Evolutionary conservation across 1,140 invertebrate species (phyloP).

Genomic region (Mactra quadrangularis): DNA sequence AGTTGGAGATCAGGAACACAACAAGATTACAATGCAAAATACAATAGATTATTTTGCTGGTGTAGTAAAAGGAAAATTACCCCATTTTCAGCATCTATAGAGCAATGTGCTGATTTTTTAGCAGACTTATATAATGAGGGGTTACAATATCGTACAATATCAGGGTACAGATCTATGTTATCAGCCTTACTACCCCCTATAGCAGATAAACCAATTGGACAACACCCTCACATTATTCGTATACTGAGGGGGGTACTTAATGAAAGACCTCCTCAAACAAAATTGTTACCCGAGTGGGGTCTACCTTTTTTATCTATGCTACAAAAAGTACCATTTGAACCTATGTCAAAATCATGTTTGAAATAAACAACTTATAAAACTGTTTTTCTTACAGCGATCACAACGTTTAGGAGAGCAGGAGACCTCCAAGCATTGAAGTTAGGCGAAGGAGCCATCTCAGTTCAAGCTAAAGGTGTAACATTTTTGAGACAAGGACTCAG

Average conservation of each 20-base stretch:
- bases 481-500: too few relatives aligned
- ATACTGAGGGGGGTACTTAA: slow-evolving; percentile 54
- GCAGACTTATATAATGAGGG: slow-evolving; percentile 18
- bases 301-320: slow-evolving; percentile 41
- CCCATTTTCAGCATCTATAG: slow-evolving; percentile 43
- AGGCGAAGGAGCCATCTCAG: not conserved
- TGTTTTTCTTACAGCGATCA: slow-evolving; percentile 49
- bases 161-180: slow-evolving; percentile 61
- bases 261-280: slow-evolving; percentile 18
- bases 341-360: slow-evolving; percentile 21
- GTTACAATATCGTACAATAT: slow-evolving; percentile 45
- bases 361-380: slow-evolving; percentile 52
- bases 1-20: slow-evolving; percentile 51
- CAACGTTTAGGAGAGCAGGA: slow-evolving; percentile 18
- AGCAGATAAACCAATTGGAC: slow-evolving; percentile 39
- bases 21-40: slow-evolving; percentile 45
- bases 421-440: slow-evolving; percentile 30
- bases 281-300: slow-evolving; percentile 60
- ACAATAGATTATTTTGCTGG: slow-evolving; percentile 45
- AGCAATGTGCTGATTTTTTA: slow-evolving; percentile 35
- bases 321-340: slow-evolving; percentile 58
- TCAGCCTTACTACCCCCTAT: slow-evolving; percentile 44
- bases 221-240: slow-evolving; percentile 56
- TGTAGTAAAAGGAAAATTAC: slow-evolving; percentile 53
- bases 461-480: slow-evolving; percentile 14